Base-by-base conservation (phyloP, 2,888 invertebrate genomes). In the Acanthococcus lagerstroemiae region DNA sequence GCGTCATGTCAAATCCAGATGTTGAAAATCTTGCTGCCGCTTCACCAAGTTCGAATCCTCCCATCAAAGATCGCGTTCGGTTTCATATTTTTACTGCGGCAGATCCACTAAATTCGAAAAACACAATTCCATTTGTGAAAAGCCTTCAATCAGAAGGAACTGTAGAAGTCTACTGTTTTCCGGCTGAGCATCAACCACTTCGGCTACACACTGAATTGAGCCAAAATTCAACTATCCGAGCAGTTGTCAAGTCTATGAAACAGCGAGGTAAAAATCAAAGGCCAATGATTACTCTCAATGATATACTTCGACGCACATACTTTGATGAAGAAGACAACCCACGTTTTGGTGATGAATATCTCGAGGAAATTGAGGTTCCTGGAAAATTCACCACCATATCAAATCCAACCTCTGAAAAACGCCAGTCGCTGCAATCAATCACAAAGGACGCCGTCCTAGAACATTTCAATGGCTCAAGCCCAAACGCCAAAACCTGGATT, bases 401-500 rank as follows among this genome's bases (percentile, higher is more conserved):
- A 9, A 30, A 30, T 12, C 7, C 6, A 30, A 30, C 6, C 12
- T 30, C 37, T 12, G n/a, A n/a, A n/a, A 30, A 30, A 30, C 37
- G 37, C 37, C 37, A 48, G n/a, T 17, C 48, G n/a, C 55, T 55
- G 3, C 55, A 55, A 27, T 21, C 25, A n/a, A 55, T 55, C 19
- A 55, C n/a, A 9, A 55, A 55, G 27, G 55, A 55, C 27, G 26
- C 55, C 6, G n/a, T 55, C 25, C 15, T 55, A 4, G 3, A 12
- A 55, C 27, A 27, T 4, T 55, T 55, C 26, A 55, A 55, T 17
- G 55, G 55, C 3, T 12, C 55, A 4, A 26, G 26, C 26, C 27
- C 7, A 27, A 55, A 27, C 55, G 22, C 55, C n/a, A 55, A 25
- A 55, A 55, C 55, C 4, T 55, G 55, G 55, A 25, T 55, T n/a